phyloP scores from a whole-genome alignment of 2,888 invertebrate species.

The Brachyptera risi region DNA sequence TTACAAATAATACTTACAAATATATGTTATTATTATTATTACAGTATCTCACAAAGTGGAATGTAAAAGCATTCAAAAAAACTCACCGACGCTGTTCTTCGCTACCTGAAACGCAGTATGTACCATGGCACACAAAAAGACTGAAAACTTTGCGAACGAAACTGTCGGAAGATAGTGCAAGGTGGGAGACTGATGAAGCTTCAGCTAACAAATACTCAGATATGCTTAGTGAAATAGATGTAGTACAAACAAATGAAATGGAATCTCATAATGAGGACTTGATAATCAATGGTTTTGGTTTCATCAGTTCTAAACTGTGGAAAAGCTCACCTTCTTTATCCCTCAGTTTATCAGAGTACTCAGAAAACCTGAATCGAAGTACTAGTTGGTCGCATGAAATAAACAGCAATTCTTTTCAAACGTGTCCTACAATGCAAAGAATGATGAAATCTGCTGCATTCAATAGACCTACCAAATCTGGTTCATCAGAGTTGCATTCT shows the following conservation, averaged over 20 bases:
- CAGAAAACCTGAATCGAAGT: constrained; percentile 24
- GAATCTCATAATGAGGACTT: background rate
- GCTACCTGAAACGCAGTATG: constrained; percentile 45
- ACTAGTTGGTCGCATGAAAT: background rate
- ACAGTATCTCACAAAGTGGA: constrained; percentile 42
- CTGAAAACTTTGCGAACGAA: background rate
- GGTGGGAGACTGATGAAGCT: background rate
- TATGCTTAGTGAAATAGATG: background rate
- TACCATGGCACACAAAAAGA: constrained; percentile 19
- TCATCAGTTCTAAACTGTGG: constrained; percentile 44
- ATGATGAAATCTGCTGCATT: no score
- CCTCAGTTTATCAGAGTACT: constrained; percentile 36
- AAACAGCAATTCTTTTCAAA: background rate
- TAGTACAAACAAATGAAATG: background rate
- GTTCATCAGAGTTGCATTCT: background rate
- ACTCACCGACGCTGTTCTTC: constrained; percentile 54
- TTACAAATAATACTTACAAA: constrained; percentile 14
- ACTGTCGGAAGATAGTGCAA: constrained; percentile 11
- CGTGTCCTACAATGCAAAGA: no score
- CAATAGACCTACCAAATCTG: background rate
- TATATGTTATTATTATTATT: no score
- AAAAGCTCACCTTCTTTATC: constrained; percentile 44
- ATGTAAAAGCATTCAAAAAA: constrained; percentile 43
- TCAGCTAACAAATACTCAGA: background rate
- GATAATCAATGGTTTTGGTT: background rate